Evolutionary conservation across 2,888 invertebrate species (phyloP).

Genomic region (Leucoma salicis): DNA sequence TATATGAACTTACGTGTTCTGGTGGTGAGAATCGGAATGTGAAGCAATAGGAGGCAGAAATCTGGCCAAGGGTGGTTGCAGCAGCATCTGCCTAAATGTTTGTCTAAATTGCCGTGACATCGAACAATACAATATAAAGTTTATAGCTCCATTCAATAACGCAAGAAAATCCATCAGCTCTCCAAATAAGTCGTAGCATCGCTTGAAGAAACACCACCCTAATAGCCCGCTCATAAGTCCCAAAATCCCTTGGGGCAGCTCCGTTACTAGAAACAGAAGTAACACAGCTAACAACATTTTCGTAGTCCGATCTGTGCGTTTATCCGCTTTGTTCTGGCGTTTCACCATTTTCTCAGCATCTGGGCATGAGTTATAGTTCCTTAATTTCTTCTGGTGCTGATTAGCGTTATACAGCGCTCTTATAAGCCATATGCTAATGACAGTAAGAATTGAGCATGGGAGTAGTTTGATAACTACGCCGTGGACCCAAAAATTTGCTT

Average conservation of each 20-base stretch:
- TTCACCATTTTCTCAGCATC: slow-evolving; percentile 71
- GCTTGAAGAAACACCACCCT: slow-evolving; percentile 87
- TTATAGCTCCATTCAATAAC: slow-evolving; percentile 94
- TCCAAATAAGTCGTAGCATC: slow-evolving; percentile 91
- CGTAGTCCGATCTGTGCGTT: slow-evolving; percentile 92
- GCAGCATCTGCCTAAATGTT: slow-evolving; percentile 88
- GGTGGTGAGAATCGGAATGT: slow-evolving; percentile 84
- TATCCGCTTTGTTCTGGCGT: slow-evolving; percentile 83
- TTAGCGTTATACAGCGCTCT: slow-evolving; percentile 89
- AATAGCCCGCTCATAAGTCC: slow-evolving; percentile 87
- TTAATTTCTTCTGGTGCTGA: slow-evolving; percentile 86
- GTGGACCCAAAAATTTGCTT: slow-evolving; percentile 91
- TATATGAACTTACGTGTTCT: slow-evolving; percentile 82
- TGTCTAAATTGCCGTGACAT: slow-evolving; percentile 97
- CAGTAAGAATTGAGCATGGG: slow-evolving; percentile 89
- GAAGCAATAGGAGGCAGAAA: slow-evolving; percentile 82
- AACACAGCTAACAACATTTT: slow-evolving; percentile 94
- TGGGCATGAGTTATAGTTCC: slow-evolving; percentile 83
- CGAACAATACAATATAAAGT: slow-evolving; percentile 95
- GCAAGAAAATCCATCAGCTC: slow-evolving; percentile 96
- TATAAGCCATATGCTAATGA: slow-evolving; percentile 87
- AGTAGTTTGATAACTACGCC: slow-evolving; percentile 90
- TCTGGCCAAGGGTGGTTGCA: slow-evolving; percentile 83
- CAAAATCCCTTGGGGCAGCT: slow-evolving; percentile 91
- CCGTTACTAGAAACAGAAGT: slow-evolving; percentile 92